Percentiles rank a stretch among this genome's conserved stretches.
Conservation (phyloP, 1,140 invertebrate species). For the Magallana ariakensis region DNA sequence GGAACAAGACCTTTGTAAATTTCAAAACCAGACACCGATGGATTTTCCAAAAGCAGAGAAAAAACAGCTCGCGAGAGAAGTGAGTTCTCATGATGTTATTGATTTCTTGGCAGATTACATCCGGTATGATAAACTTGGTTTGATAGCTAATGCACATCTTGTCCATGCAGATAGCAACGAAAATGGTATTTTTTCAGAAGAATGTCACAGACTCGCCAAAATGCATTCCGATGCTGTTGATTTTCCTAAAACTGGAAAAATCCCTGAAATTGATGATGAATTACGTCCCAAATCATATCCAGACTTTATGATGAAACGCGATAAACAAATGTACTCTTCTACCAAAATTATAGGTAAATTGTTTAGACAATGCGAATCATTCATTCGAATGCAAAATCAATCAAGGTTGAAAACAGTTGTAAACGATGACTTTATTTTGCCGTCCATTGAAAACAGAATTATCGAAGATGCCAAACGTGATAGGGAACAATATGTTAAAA, state of each 20-base stretch:
- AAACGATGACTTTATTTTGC: neutral
- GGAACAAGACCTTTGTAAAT: constrained; percentile 32
- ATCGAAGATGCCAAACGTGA: neutral
- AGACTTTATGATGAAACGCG: constrained; percentile 49
- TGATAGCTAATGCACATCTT: constrained; percentile 49
- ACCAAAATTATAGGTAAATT: constrained; percentile 39
- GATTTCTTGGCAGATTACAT: constrained; percentile 42
- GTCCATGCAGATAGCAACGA: constrained; percentile 42
- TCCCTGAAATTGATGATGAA: constrained; percentile 37
- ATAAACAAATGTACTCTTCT: constrained; percentile 38
- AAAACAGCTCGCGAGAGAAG: neutral
- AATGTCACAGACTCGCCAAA: constrained; percentile 30
- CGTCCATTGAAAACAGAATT: constrained; percentile 2
- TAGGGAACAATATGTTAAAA: constrained; percentile 30
- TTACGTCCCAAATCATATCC: constrained; percentile 39
- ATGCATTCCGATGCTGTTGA: constrained; percentile 51
- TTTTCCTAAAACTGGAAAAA: constrained; percentile 43
- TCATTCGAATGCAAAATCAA: neutral
- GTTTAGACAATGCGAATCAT: constrained; percentile 24
- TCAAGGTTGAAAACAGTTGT: neutral
- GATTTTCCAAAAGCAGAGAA: constrained; percentile 1
- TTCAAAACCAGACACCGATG: constrained; percentile 27
- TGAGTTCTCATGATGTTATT: constrained; percentile 25
- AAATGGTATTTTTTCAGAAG: constrained; percentile 7
- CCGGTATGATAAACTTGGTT: constrained; percentile 29